Base-by-base conservation (phyloP, 2,888 invertebrate species). In the Cecidostiba fungosa region DNA sequence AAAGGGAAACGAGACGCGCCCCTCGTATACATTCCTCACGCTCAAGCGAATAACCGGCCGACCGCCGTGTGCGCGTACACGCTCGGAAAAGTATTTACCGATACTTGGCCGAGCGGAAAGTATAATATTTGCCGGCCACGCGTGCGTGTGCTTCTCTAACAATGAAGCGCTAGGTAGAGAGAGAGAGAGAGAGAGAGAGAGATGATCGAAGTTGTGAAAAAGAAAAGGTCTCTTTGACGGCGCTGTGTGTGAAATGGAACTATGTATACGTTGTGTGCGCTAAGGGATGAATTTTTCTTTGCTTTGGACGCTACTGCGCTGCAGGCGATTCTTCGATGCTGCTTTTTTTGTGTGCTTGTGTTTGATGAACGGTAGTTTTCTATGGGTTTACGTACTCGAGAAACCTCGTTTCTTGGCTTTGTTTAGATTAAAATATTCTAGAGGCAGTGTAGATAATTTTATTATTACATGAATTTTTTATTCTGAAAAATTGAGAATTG, bases 81-180 rank as follows among this genome's bases (percentile, higher is more conserved):
- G n/a, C 54, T 23, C 74, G 82, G 79, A 87, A 87, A 88, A 88
- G 87, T 88, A 88, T 87, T 87, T 82, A 84, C 87, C 87, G 87
- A 77, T 73, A 88, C 23, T 86, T 85, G 88, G 82, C 87, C 89
- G 86, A 82, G 88, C 86, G 89, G 88, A 87, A 90, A 89, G 85
- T 87, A 88, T 89, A 90, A 90, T 90, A 90, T 90, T 90, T 87
- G 88, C 87, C 59, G 78, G 87, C 5, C 62, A 26, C 59, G 26
- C 39, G 39, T 39, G 62, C 39, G 77, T 39, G 23, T 77, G 39
- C 39, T 8, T 10, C 59, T 62, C 29, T 29, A 50, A 29, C 54
- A 26, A 76, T 32, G 36, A 19, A 32, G 73, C 73, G 43, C n/a
- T n/a, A n/a, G n/a, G n/a, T n/a, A n/a, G n/a, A n/a, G n/a, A n/a